Evolutionary conservation across 2,888 invertebrate species (phyloP), one percentile per base, ranked within the genome.

Genomic region (Cosmopolites sordidus): DNA sequence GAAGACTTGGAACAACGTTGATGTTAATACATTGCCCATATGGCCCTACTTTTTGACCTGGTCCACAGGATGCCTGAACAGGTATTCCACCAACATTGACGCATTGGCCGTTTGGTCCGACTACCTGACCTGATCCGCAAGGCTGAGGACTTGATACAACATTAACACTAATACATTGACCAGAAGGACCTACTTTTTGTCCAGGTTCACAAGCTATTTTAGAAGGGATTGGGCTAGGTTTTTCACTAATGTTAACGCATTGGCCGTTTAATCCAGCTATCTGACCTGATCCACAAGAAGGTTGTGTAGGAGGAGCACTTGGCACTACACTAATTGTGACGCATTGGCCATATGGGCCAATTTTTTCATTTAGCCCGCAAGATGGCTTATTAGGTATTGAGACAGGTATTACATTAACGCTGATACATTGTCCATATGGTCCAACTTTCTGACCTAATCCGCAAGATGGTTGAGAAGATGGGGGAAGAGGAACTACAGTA

Each of bases 281-380:
- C 12, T 33, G 33, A 6, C 33, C 33, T 33, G 33, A 11, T 11
- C 33, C 33, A 33, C 33, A 33, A 12, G 11, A 12, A 11, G 33
- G 33, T 33, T 12, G n/a, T 12, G 33, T 6, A 12, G 33, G n/a
- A 9, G 33, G 33, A 4, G 33, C 5, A 33, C 33, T 33, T 6
- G 33, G 33, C 3, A 8, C 3, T 8, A 22, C 22, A 8, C 22
- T 8, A 22, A 3, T 22, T 5, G 4, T 22, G 3, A 22, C 8
- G 17, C 5, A 50, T 29, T 33, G 58, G 54, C 29, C 58, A 8
- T 37, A 43, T 27, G 58, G 59, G 43, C 58, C 52, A 22, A 8
- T 3, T 22, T 22, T 22, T 22, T 22, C 4, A 5, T 8, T 8
- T 5, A 8, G 22, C 4, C 8, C 22, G 8, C 22, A 22, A 22